These are phyloP conservation scores for Enteromius anoplus DNA, from an alignment of 2,797 vertebrate species.

Conservation along the genomic window DNA sequence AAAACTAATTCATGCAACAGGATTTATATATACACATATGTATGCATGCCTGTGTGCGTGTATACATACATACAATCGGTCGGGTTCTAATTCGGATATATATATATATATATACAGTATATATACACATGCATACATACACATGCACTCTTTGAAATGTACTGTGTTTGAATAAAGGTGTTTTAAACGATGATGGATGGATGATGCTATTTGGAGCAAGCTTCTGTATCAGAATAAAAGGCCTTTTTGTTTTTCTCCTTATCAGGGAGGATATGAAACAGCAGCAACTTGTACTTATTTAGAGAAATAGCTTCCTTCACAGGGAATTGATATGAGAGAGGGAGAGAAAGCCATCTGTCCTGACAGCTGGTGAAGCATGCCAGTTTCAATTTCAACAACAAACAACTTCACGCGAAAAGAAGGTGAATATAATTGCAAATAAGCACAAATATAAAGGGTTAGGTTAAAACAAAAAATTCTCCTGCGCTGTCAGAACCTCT, in stretches of 20 bases:
- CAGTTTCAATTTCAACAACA: not conserved
- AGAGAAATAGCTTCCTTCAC: slow-evolving; percentile 82
- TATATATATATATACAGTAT: no score
- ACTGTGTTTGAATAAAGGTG: not conserved
- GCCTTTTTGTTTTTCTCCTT: slow-evolving; percentile 78
- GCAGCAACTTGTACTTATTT: slow-evolving; percentile 77
- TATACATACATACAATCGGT: no score
- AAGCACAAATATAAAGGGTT: not conserved
- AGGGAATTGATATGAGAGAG: slow-evolving; percentile 64
- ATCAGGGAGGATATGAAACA: slow-evolving; percentile 84
- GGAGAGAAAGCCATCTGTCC: not conserved
- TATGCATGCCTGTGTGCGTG: no score
- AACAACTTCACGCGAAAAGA: slow-evolving; percentile 1
- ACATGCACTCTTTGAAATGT: not conserved
- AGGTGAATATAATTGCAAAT: not conserved
- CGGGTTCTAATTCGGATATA: no score
- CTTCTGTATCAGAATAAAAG: slow-evolving; percentile 64
- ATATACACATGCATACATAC: no score
- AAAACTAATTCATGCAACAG: not conserved
- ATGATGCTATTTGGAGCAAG: slow-evolving; percentile 73
- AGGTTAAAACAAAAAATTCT: not conserved
- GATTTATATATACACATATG: no score
- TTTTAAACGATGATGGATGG: no score
- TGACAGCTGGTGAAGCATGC: not conserved
- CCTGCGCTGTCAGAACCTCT: not conserved